Conservation (phyloP, 2,888 invertebrate species). For the Sarcophaga carnaria region DNA sequence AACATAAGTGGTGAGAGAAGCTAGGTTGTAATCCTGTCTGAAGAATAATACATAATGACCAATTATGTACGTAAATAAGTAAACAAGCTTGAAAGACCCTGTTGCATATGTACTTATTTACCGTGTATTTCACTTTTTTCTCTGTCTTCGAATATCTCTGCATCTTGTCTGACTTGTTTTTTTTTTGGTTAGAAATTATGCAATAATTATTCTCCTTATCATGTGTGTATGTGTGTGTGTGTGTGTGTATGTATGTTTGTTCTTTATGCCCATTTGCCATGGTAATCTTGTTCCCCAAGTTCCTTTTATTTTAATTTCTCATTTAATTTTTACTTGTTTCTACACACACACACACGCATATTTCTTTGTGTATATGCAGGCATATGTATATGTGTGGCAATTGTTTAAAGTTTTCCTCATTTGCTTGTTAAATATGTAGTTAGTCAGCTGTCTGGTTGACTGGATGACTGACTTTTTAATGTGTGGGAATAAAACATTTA, state of each 20-base stretch:
- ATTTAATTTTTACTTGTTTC: no score
- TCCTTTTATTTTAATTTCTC: no score
- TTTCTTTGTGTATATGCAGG: neutral
- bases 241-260: neutral
- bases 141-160: no score
- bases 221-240: neutral
- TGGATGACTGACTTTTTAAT: conserved; percentile 40
- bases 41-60: no score
- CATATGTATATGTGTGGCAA: neutral
- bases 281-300: neutral
- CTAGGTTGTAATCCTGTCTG: no score
- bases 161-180: no score
- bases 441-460: conserved; percentile 52
- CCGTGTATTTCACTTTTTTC: no score
- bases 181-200: neutral
- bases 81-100: no score
- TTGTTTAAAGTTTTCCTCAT: conserved; percentile 17
- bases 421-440: conserved; percentile 32
- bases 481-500: conserved; percentile 29
- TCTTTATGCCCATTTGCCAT: neutral
- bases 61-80: no score
- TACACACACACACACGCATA: neutral
- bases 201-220: neutral
- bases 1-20: no score
- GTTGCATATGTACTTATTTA: no score